Percentiles rank a stretch among this genome's conserved stretches.
phyloP scores from a whole-genome alignment of 2,797 vertebrate species.

The Mormyrus hasselquistii region DNA sequence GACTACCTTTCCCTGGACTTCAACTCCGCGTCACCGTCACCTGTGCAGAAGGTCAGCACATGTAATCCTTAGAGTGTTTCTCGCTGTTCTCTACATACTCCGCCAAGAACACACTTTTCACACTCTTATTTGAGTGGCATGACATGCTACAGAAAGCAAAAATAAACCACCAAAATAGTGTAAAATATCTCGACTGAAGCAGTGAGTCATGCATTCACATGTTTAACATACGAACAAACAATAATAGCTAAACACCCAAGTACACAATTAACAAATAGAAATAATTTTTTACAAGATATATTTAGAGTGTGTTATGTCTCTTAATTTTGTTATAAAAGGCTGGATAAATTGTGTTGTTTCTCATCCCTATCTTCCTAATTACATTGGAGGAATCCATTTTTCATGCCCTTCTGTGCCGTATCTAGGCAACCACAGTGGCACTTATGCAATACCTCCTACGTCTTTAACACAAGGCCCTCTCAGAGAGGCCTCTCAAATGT shows the following conservation, averaged over 20 bases:
- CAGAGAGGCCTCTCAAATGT: neutral
- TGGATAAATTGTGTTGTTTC: neutral
- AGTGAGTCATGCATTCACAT: neutral
- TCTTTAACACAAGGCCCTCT: neutral
- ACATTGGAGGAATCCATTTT: conserved; percentile 12
- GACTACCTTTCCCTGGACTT: conserved; percentile 76
- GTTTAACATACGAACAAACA: neutral
- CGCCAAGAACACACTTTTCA: neutral
- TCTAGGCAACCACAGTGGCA: conserved; percentile 23
- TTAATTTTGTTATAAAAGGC: neutral
- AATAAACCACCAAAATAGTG: neutral
- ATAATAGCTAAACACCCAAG: neutral
- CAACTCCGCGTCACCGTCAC: conserved; percentile 65
- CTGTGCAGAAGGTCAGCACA: conserved; percentile 62
- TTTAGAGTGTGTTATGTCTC: neutral
- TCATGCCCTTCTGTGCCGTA: conserved; percentile 11
- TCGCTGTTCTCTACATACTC: too few species aligned
- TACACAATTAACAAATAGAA: neutral
- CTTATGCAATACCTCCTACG: neutral
- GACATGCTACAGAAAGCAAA: neutral
- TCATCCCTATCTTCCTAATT: neutral
- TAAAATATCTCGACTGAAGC: neutral
- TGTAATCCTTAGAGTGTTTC: neutral
- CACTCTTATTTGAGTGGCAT: neutral
- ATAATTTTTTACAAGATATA: neutral